Percentiles rank a stretch among this genome's conserved stretches.
These are phyloP conservation scores for Mellivora capensis DNA, from an alignment of 2,113 vertebrate species.

Conservation along the genomic window DNA sequence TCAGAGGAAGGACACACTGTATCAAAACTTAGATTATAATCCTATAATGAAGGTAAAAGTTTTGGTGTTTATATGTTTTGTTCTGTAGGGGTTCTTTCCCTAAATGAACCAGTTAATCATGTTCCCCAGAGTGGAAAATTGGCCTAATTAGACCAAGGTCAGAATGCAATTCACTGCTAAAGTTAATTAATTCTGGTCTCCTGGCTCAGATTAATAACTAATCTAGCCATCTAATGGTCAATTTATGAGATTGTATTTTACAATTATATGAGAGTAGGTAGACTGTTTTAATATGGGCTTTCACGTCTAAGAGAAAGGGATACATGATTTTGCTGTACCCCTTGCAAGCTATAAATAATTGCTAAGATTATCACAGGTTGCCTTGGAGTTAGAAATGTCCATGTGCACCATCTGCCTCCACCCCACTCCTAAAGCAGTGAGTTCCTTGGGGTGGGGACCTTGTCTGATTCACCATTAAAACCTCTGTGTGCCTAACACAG, in stretches of 20 bases:
- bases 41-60: background rate
- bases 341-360: background rate
- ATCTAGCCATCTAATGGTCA: constrained; percentile 33
- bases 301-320: background rate
- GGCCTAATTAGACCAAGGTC: constrained; percentile 65
- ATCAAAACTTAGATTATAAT: background rate
- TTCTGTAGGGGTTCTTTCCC: constrained; percentile 18
- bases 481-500: background rate
- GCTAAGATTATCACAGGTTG: background rate
- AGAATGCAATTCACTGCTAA: constrained; percentile 46
- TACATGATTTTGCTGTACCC: background rate
- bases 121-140: constrained; percentile 60
- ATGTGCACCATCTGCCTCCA: background rate
- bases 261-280: background rate
- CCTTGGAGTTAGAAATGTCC: background rate
- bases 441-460: background rate
- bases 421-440: background rate
- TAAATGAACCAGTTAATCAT: constrained; percentile 60
- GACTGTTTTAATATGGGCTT: constrained; percentile 20
- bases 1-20: background rate
- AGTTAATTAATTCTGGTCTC: constrained; percentile 64
- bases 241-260: constrained; percentile 8
- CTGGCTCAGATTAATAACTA: constrained; percentile 45
- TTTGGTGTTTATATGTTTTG: background rate
- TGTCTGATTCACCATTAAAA: background rate